Evolutionary conservation across 2,888 invertebrate genomes (phyloP).

Genomic region (Nemotelus nigrinus): DNA sequence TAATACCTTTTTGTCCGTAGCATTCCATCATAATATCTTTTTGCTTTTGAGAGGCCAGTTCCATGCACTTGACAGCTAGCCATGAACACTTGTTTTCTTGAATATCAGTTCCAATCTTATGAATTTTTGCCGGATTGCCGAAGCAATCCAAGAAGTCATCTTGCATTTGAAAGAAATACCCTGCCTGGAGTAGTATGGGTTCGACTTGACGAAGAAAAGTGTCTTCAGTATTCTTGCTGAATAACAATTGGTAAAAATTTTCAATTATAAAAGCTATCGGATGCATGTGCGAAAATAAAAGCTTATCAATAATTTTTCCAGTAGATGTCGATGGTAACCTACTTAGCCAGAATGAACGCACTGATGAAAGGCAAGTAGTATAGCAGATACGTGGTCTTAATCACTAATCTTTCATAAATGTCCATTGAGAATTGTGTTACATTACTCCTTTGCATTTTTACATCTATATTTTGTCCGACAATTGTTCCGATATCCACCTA

Average conservation of each 20-base stretch:
- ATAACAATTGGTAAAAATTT: too few relatives aligned
- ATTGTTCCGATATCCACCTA: not conserved
- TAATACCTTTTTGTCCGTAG: constrained; percentile 70
- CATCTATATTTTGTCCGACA: not conserved
- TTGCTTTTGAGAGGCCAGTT: constrained; percentile 74
- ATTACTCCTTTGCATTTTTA: not conserved
- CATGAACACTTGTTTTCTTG: too few relatives aligned
- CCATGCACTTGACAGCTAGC: too few relatives aligned
- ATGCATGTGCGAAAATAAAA: constrained; percentile 83
- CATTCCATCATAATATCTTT: constrained; percentile 77
- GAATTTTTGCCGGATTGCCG: constrained; percentile 81
- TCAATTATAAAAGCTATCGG: too few relatives aligned
- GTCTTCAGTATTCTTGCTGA: too few relatives aligned
- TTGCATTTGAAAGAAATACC: too few relatives aligned
- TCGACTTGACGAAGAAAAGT: constrained; percentile 72
- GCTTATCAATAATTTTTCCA: constrained; percentile 67
- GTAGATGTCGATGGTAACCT: not conserved
- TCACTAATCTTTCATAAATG: too few relatives aligned
- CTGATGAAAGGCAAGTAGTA: too few relatives aligned
- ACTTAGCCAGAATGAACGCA: too few relatives aligned
- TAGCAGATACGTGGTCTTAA: not conserved
- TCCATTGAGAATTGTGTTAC: not conserved
- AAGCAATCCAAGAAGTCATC: constrained; percentile 75
- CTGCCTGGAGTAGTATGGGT: too few relatives aligned
- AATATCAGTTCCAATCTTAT: too few relatives aligned